Conservation (phyloP, 2,113 vertebrate genomes). For the Lethenteron camtschaticum region DNA sequence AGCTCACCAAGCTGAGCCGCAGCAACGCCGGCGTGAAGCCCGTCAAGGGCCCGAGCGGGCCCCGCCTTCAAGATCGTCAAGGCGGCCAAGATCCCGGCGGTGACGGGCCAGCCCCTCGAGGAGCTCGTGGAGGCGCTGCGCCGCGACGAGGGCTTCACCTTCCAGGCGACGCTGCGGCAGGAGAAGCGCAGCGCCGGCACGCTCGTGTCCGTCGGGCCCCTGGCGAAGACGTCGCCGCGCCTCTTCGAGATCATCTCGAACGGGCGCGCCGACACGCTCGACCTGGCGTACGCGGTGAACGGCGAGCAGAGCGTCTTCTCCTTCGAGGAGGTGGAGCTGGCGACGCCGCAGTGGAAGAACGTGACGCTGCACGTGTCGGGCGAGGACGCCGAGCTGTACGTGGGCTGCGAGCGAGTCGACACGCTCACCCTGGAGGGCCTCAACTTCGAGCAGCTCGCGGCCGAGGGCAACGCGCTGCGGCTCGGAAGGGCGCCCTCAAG, state of each 20-base stretch:
- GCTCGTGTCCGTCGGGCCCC: slow-evolving; percentile 49
- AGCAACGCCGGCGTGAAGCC: slow-evolving; percentile 54
- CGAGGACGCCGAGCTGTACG: slow-evolving; percentile 59
- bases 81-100: slow-evolving; percentile 50
- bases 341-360: slow-evolving; percentile 71
- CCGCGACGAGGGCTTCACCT: slow-evolving; percentile 64
- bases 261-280: slow-evolving; percentile 59
- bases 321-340: slow-evolving; percentile 55
- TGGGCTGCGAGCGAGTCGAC: slow-evolving; percentile 77
- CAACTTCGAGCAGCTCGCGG: slow-evolving; percentile 43
- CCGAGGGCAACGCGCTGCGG: slow-evolving; percentile 39
- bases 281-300: slow-evolving; percentile 46
- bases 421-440: slow-evolving; percentile 52
- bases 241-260: slow-evolving; percentile 78
- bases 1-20: slow-evolving; percentile 34
- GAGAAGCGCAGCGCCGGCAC: slow-evolving; percentile 52
- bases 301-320: slow-evolving; percentile 51
- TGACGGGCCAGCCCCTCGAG: slow-evolving; percentile 56
- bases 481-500: slow-evolving; percentile 43
- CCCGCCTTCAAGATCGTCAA: slow-evolving; percentile 74
- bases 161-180: slow-evolving; percentile 66
- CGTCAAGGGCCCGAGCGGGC: slow-evolving; percentile 57
- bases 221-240: slow-evolving; percentile 43
- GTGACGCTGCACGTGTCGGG: slow-evolving; percentile 85
- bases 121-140: slow-evolving; percentile 71